These are phyloP conservation scores for Galbula dea DNA, from an alignment of 2,113 vertebrate species.

Conservation along the genomic window DNA sequence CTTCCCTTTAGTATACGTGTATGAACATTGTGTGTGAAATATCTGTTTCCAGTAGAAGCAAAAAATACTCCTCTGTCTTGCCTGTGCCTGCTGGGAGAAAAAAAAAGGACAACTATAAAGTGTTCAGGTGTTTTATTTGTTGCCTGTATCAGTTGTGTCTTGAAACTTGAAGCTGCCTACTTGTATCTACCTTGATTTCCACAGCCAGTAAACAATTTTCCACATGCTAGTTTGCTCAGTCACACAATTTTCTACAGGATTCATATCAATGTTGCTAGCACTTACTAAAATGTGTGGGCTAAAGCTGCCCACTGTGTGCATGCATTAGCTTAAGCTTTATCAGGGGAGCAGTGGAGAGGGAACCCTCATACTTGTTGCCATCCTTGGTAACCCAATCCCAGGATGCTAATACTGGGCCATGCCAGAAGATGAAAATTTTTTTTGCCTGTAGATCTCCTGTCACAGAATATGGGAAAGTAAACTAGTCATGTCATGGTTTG, in stretches of 20 bases:
- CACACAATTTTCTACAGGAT: not conserved
- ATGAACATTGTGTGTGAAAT: not conserved
- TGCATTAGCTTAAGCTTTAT: not conserved
- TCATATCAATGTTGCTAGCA: not conserved
- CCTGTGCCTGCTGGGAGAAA: not conserved
- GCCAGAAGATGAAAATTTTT: rapidly evolving
- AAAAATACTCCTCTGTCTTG: not conserved
- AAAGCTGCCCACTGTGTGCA: not conserved
- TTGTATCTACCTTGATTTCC: not conserved
- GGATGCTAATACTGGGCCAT: rapidly evolving
- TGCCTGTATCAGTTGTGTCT: not conserved
- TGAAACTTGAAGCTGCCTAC: not conserved
- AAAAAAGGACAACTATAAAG: not conserved
- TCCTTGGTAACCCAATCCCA: not conserved
- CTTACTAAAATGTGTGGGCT: not conserved
- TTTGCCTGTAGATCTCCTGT: not conserved
- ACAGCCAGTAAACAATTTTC: not conserved
- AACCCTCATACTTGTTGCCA: not conserved
- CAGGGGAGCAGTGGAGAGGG: too few relatives aligned
- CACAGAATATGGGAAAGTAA: not conserved
- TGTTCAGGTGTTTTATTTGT: not conserved
- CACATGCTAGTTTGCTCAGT: not conserved
- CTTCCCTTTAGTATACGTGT: not conserved
- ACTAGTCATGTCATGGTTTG: rapidly evolving
- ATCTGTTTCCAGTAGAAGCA: not conserved